phyloP scores from a whole-genome alignment of 2,888 invertebrate species.

The Stenichneumon culpator region DNA sequence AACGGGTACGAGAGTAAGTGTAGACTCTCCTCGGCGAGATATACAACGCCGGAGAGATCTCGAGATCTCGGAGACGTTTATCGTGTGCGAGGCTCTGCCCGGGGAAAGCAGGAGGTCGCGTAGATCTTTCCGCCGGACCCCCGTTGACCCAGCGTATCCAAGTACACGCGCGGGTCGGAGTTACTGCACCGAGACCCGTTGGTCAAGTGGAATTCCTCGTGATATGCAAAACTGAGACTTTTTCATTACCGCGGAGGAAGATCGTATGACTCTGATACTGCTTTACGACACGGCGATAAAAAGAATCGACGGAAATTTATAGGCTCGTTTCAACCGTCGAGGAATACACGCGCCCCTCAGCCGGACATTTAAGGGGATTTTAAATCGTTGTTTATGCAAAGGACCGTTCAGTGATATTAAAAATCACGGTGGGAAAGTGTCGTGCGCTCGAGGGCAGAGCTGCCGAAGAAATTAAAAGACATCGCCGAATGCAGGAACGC shows the following conservation, averaged over 20 bases:
- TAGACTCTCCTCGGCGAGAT: conserved; percentile 49
- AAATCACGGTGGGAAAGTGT: background rate
- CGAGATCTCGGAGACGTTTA: conserved; percentile 64
- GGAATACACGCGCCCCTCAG: background rate
- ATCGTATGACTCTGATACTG: conserved; percentile 40
- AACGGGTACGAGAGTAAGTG: conserved; percentile 3
- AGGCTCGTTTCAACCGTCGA: conserved; percentile 10
- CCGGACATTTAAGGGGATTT: background rate
- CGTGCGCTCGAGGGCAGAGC: background rate
- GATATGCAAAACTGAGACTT: conserved; percentile 43
- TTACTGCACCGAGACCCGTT: conserved; percentile 9
- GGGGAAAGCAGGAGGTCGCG: conserved; percentile 48
- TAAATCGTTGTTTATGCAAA: background rate
- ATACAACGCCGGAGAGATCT: conserved; percentile 58
- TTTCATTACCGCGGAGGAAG: conserved; percentile 32
- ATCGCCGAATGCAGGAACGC: background rate
- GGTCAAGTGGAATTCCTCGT: conserved; percentile 55
- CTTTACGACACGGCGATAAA: conserved; percentile 38
- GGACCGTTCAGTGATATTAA: background rate
- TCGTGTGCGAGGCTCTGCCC: conserved; percentile 33
- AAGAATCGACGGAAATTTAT: conserved; percentile 8
- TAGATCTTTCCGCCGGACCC: conserved; percentile 43
- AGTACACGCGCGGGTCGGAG: background rate
- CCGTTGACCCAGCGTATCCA: conserved; percentile 54
- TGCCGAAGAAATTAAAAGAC: background rate